Base-by-base conservation (phyloP, 2,888 invertebrate species). In the Leptopilina syphax region DNA sequence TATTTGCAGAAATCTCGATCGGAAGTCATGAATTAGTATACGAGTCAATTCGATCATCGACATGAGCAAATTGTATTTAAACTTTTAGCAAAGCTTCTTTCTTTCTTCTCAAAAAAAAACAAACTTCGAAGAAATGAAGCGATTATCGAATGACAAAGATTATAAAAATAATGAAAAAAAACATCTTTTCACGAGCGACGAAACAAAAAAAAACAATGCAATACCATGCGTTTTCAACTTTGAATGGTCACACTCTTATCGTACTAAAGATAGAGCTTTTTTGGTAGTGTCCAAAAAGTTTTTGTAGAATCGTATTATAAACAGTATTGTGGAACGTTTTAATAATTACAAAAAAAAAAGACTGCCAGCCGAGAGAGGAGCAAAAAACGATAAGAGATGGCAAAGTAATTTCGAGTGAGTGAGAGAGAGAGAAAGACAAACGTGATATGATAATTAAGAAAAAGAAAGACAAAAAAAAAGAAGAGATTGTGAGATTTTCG, bases 311-410 rank as follows among this genome's bases (percentile, higher is more conserved):
- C 86, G 89, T 91, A 90, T 91, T 91, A 91, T 90, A 87, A 91
- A 88, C 91, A 91, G 91, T 91, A 91, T 91, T 91, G 89, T 88
- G 86, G 88, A 89, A 88, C 81, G 83, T 86, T 88, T 34, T 88
- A 89, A 83, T 84, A 85, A 85, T 85, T 84, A 86, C 85, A 78
- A 83, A 87, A 85, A 87, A 85, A 83, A 85, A 88, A 90, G 89
- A 90, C 89, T 90, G 89, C 87, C 88, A 87, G 84, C 83, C 85
- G 85, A 87, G 83, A 86, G 83, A 86, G 83, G 83, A 83, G 80
- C 82, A 81, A 79, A 79, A 79, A 84, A 84, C 77, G 54, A 68
- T 27, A 54, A 68, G 77, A 76, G 57, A 50, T 76, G 57, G 60
- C 66, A 63, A 77, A 44, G 34, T 41, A 65, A 47, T 63, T 66